phyloP scores from a whole-genome alignment of 2,113 vertebrate genomes.

The Nerophis ophidion region DNA sequence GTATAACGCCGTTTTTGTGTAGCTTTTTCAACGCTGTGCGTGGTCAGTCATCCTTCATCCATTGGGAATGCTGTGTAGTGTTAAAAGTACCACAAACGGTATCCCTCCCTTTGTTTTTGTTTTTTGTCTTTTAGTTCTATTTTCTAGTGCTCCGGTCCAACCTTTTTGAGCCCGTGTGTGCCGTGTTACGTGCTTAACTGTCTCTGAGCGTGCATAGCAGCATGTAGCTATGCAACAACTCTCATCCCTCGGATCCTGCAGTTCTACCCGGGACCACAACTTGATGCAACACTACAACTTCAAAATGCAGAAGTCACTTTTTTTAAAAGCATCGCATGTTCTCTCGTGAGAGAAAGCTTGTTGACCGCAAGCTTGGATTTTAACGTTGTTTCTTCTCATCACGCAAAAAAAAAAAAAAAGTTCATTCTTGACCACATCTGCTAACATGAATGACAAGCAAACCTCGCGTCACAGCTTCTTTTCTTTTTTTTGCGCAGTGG shows the following conservation, averaged over 20 bases:
- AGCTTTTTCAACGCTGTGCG: constrained; percentile 68
- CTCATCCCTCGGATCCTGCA: constrained; percentile 52
- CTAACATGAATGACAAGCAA: constrained; percentile 25
- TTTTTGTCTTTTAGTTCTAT: constrained; percentile 28
- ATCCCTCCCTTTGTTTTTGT: constrained; percentile 31
- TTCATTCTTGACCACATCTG: constrained; percentile 36
- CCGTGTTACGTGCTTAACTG: constrained; percentile 67
- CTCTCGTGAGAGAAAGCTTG: constrained; percentile 36
- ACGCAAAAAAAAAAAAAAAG: constrained; percentile 41
- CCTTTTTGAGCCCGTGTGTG: constrained; percentile 58
- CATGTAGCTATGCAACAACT: constrained; percentile 71
- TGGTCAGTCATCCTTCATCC: constrained; percentile 59
- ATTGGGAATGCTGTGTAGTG: constrained; percentile 66
- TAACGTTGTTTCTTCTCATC: constrained; percentile 35
- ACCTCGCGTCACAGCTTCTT: constrained; percentile 35
- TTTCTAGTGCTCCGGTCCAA: constrained; percentile 55
- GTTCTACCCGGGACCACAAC: constrained; percentile 43
- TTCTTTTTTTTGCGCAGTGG: constrained; percentile 9
- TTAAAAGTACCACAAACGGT: constrained; percentile 60
- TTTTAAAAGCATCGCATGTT: constrained; percentile 35
- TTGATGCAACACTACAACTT: constrained; percentile 62
- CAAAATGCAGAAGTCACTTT: constrained; percentile 48
- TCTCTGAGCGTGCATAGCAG: constrained; percentile 70
- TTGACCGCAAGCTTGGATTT: constrained; percentile 30
- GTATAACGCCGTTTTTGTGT: constrained; percentile 68